These are phyloP conservation scores for Sericinus montela DNA, from an alignment of 2,888 invertebrate species.

Conservation along the genomic window DNA sequence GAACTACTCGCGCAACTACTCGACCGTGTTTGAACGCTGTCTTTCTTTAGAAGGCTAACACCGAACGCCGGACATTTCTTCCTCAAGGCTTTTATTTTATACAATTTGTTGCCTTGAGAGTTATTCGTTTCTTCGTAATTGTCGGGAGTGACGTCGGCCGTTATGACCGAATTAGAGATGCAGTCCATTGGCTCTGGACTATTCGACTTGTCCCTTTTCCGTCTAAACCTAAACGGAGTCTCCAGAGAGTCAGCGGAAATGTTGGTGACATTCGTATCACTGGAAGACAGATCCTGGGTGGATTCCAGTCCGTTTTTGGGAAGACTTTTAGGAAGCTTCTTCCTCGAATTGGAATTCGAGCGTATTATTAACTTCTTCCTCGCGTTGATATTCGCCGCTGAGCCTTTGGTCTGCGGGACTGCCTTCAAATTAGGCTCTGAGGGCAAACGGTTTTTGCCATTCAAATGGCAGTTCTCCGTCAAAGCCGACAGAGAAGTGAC, in stretches of 20 bases:
- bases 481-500: slow-evolving; percentile 65
- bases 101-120: slow-evolving; percentile 71
- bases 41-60: slow-evolving; percentile 62
- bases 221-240: slow-evolving; percentile 62
- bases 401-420: slow-evolving; percentile 38
- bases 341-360: slow-evolving; percentile 63
- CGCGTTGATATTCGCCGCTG: slow-evolving; percentile 39
- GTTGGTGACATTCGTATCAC: slow-evolving; percentile 71
- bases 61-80: slow-evolving; percentile 69
- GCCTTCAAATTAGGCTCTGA: slow-evolving; percentile 64
- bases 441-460: slow-evolving; percentile 63
- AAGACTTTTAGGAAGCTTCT: slow-evolving; percentile 59
- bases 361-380: slow-evolving; percentile 67
- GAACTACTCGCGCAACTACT: slow-evolving; percentile 63
- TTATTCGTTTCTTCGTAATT: slow-evolving; percentile 67
- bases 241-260: slow-evolving; percentile 71
- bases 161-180: slow-evolving; percentile 58
- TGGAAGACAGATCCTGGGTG: slow-evolving; percentile 67
- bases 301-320: slow-evolving; percentile 52
- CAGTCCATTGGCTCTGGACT: slow-evolving; percentile 74
- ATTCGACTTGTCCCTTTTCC: slow-evolving; percentile 66
- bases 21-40: slow-evolving; percentile 68
- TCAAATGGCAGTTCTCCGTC: slow-evolving; percentile 69
- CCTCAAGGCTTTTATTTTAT: slow-evolving; percentile 70
- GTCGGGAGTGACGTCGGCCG: slow-evolving; percentile 66